Conservation (phyloP, 1,140 invertebrate genomes). For the Uloborus diversus region DNA sequence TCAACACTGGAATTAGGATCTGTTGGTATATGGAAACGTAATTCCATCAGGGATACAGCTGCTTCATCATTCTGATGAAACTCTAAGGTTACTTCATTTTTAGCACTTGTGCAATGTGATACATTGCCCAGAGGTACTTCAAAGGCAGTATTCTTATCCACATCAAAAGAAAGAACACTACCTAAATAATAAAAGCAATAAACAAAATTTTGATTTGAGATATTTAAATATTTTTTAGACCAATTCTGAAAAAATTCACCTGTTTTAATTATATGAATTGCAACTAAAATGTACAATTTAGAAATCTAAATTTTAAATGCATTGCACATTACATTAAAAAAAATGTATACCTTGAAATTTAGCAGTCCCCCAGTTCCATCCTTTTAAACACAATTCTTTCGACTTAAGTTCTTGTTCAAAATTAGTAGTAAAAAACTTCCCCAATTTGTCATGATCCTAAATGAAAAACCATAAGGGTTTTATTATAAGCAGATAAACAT, state of each 20-base stretch:
- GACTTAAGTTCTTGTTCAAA: conserved; percentile 72
- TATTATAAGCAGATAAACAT: no score
- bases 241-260: no score
- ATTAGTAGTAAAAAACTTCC: conserved; percentile 84
- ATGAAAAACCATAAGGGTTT: background rate
- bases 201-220: no score
- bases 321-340: no score
- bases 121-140: conserved; percentile 97
- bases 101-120: conserved; percentile 94
- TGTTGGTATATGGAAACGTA: conserved; percentile 96
- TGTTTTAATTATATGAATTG: no score
- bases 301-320: no score
- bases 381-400: conserved; percentile 93
- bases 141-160: conserved; percentile 86
- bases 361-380: conserved; percentile 99
- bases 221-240: no score
- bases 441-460: conserved; percentile 66
- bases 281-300: no score
- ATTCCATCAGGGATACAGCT: conserved; percentile 94
- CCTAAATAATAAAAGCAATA: conserved; percentile 65
- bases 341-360: conserved; percentile 86
- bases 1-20: conserved; percentile 81
- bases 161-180: conserved; percentile 89
- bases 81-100: conserved; percentile 98
- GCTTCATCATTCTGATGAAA: conserved; percentile 99